phyloP scores from a whole-genome alignment of 2,113 vertebrate genomes.

The Amphiprion ocellaris region DNA sequence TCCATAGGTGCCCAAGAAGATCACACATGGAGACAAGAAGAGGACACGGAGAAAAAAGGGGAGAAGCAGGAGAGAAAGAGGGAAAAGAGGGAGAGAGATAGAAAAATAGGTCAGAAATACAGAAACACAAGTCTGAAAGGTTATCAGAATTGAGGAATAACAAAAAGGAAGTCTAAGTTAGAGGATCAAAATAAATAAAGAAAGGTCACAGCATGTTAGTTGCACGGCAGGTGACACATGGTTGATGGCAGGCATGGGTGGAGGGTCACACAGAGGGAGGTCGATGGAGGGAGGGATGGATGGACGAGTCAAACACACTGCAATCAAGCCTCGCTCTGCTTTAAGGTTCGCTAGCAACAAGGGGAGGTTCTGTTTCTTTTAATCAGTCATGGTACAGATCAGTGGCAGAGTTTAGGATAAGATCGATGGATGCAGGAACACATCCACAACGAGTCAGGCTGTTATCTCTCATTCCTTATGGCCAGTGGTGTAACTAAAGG shows the following conservation, averaged over 20 bases:
- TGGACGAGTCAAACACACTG: slow-evolving; percentile 40
- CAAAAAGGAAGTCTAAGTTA: slow-evolving; percentile 82
- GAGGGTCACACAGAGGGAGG: slow-evolving; percentile 43
- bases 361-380: not conserved
- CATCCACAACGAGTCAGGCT: slow-evolving; percentile 32
- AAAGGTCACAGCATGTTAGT: slow-evolving; percentile 78
- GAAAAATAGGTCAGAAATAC: slow-evolving; percentile 96
- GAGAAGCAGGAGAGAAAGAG: slow-evolving; percentile 69
- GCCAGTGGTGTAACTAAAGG: slow-evolving; percentile 62
- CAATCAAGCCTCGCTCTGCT: slow-evolving; percentile 15
- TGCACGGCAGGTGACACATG: slow-evolving; percentile 57
- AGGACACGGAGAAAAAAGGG: slow-evolving; percentile 49
- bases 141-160: slow-evolving; percentile 86
- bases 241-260: slow-evolving; percentile 55
- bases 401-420: slow-evolving; percentile 19
- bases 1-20: slow-evolving; percentile 82
- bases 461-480: slow-evolving; percentile 30
- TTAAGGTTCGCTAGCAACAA: not conserved
- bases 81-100: slow-evolving; percentile 87
- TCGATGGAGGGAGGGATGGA: slow-evolving; percentile 27
- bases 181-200: slow-evolving; percentile 78
- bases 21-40: slow-evolving; percentile 76
- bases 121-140: slow-evolving; percentile 91
- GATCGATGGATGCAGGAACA: slow-evolving; percentile 25
- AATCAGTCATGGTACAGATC: slow-evolving; percentile 26